A percentile compares a stretch with the other conserved stretches of the same genome.
Evolutionary conservation across 2,797 vertebrate species (phyloP).

Genomic region (Pantherophis vulpinus): DNA sequence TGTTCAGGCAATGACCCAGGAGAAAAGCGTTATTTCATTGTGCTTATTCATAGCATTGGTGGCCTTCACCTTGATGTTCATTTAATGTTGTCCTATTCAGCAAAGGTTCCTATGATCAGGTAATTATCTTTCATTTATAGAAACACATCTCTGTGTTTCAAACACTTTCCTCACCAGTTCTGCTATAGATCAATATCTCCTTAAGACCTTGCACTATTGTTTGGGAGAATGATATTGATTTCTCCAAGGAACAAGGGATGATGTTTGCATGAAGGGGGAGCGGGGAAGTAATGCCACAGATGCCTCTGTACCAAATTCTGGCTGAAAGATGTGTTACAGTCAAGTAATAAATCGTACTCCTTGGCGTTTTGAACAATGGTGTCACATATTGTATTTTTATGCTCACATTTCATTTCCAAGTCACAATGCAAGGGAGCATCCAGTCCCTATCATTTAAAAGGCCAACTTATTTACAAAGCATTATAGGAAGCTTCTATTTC

Average conservation of each 20-base stretch:
- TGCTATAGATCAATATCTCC: conserved; percentile 70
- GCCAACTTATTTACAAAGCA: neutral
- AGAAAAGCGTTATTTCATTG: conserved; percentile 24
- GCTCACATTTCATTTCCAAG: neutral
- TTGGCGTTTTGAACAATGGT: neutral
- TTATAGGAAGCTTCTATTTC: neutral
- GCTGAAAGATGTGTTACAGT: conserved; percentile 30
- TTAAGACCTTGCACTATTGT: conserved; percentile 66
- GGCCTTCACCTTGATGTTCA: conserved; percentile 67
- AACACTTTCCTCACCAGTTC: conserved; percentile 58
- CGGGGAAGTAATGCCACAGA: conserved; percentile 18
- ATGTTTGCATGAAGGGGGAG: neutral
- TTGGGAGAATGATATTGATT: conserved; percentile 67
- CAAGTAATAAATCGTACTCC: neutral
- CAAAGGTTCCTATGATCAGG: conserved; percentile 66
- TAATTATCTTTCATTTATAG: conserved; percentile 74
- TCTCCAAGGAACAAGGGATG: conserved; percentile 22
- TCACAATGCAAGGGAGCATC: neutral
- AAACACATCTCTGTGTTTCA: conserved; percentile 71
- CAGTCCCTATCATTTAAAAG: neutral
- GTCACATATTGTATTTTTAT: neutral
- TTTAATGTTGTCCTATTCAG: conserved; percentile 69
- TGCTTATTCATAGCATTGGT: conserved; percentile 23
- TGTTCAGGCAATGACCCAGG: neutral
- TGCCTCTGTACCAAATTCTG: neutral